Base-by-base conservation (phyloP, 1,140 invertebrate genomes). In the Patella vulgata region DNA sequence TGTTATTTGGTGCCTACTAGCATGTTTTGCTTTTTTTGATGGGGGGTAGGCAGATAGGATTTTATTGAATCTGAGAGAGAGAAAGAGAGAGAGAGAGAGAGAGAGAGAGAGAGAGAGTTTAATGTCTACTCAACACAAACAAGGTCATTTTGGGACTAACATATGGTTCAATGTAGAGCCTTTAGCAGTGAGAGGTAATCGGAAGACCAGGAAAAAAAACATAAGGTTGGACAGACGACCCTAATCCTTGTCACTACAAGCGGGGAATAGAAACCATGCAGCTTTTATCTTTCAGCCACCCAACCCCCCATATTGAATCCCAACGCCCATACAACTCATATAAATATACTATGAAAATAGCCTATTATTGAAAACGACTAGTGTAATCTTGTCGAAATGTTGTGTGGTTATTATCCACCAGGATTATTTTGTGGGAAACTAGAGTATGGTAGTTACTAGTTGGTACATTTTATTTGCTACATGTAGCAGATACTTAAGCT, bases 71-170 rank as follows among this genome's bases (percentile, higher is more conserved):
- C 17, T 28, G 48, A 27, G 27, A 25, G 23, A 27, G n/a, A 51
- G 27, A 27, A 28, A 51, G 5, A 51, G 48, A 51, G 27, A 51
- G 48, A 51, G n/a, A 51, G 9, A 51, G 27, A 51, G 48, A 25
- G 48, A 25, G 27, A 25, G 27, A 25, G n/a, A 25, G 27, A 25
- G 6, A 19, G n/a, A n/a, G n/a, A n/a, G n/a, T n/a, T n/a, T n/a
- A n/a, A n/a, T n/a, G n/a, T n/a, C n/a, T n/a, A n/a, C n/a, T n/a
- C n/a, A n/a, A n/a, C n/a, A n/a, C n/a, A n/a, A n/a, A n/a, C n/a
- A n/a, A n/a, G n/a, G n/a, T n/a, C n/a, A n/a, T n/a, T n/a, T n/a
- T n/a, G n/a, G n/a, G n/a, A n/a, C n/a, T n/a, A n/a, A n/a, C n/a
- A n/a, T n/a, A n/a, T n/a, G n/a, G n/a, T n/a, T n/a, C n/a, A n/a